Base-by-base conservation (phyloP, 2,113 vertebrate species). In the Rhynchopsitta pachyrhyncha region DNA sequence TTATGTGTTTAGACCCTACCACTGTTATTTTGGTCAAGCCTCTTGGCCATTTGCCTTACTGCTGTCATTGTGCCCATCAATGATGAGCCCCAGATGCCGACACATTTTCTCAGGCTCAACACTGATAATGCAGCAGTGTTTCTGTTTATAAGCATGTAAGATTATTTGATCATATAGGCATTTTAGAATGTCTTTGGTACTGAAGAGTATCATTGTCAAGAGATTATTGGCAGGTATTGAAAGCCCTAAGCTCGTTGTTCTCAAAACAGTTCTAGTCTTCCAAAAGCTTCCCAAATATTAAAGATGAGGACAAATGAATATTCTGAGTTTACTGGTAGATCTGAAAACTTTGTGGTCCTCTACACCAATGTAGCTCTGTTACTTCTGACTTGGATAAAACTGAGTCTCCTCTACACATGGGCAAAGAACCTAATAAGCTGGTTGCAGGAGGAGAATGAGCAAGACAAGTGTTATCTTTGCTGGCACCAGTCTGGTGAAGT, bases 41-140 rank as follows among this genome's bases (percentile, higher is more conserved):
- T 57, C 44, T 91, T 95, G 95, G 93, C 91, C 53, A 4, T 5
- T 15, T 85, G 91, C 92, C 91, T 85, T 52, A 4, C 13, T 92
- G 83, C 88, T 94, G 92, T 97, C 77, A 1, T 84, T 71, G 16
- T 82, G 86, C 74, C 75, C 0, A 0, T 95, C 92, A 92, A 0
- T 8, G 17, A 79, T 81, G 91, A 95, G 86, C 55, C 86, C 74
- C 86, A 94, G 88, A 91, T 94, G 90, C 93, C 1, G 7, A 73
- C 86, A 77, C 75, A 35, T 93, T 93, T 93, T 94, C 83, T 93
- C 70, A 92, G 82, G 84, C 87, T 90, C 91, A 82, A 9, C 9
- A 2, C 69, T 89, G 91, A 86, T 97, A 93, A 71, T 96, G 22
- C 88, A 95, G 81, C 77, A 82, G 69, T 60, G 69, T 84, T 90